Base-by-base conservation (phyloP, 2,797 vertebrate species). In the Gouania willdenowi region DNA sequence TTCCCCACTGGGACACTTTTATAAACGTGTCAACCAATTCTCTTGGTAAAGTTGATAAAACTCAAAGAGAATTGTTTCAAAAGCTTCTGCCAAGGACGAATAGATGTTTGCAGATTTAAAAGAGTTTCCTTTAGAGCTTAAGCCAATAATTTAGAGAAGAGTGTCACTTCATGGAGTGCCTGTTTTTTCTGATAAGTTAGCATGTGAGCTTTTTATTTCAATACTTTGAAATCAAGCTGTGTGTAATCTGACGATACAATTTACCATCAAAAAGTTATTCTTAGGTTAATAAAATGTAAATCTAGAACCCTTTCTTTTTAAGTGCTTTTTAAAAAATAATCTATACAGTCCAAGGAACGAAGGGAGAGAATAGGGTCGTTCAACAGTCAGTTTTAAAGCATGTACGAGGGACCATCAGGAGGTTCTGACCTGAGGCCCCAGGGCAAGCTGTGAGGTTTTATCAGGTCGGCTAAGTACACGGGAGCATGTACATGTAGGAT, bases 121-220 rank as follows among this genome's bases (percentile, higher is more conserved):
- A 24, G 45, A 42, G 27, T 23, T 26, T 16, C 22, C 17, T n/a
- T 4, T 1, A 17, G 10, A 27, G 13, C 35, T 32, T 3, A 1
- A 27, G 14, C 9, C 18, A 3, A 8, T 6, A 37, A 15, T 14
- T 11, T 1, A 17, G 32, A 21, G 7, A 8, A 13, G 1, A n/a
- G 9, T 19, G n/a, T 41, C 3, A 13, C 18, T 26, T 7, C 26
- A 3, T 13, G 5, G 35, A 13, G 35, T 22, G 13, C 4, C 5
- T 42, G 9, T 55, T 46, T 55, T 46, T 34, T 14, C 6, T 31
- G 6, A 10, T 6, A 14, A 36, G 41, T 28, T 5, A 18, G 39
- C 5, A 24, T 11, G n/a, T n/a, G n/a, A n/a, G n/a, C n/a, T n/a
- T 18, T 38, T 31, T 41, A 10, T 24, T 24, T 15, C 2, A 14